A percentile compares a stretch with the other conserved stretches of the same genome.
Conservation (phyloP, 2,888 invertebrate species). For the Sesia bembeciformis region DNA sequence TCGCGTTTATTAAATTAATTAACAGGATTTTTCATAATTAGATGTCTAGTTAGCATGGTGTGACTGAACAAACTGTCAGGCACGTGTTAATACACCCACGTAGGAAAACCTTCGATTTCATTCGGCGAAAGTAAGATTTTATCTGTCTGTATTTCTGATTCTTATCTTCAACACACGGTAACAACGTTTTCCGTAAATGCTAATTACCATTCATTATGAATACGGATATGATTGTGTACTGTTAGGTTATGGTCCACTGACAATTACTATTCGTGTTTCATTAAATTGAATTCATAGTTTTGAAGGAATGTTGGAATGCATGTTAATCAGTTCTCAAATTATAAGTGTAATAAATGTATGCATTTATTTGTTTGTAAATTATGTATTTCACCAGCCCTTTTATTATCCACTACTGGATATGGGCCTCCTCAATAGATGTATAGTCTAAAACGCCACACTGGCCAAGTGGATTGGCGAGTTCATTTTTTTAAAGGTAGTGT, state of each 20-base stretch:
- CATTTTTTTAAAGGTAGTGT: no score
- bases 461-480: no score
- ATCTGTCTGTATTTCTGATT: conserved; percentile 24
- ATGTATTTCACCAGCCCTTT: no score
- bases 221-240: conserved; percentile 9
- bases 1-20: conserved; percentile 26
- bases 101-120: conserved; percentile 33
- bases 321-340: neutral
- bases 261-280: neutral
- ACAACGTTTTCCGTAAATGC: conserved; percentile 11
- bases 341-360: no score
- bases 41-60: conserved; percentile 10
- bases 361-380: no score
- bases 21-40: conserved; percentile 21
- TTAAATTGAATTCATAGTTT: neutral
- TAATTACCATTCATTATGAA: conserved; percentile 16
- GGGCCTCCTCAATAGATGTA: neutral
- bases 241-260: neutral
- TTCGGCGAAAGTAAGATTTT: conserved; percentile 37
- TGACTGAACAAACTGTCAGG: conserved; percentile 1
- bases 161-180: conserved; percentile 20
- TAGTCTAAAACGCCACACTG: neutral
- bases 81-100: conserved; percentile 18
- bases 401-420: neutral
- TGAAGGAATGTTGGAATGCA: neutral